Base-by-base conservation (phyloP, 2,888 invertebrate species). In the Sycophila texana region DNA sequence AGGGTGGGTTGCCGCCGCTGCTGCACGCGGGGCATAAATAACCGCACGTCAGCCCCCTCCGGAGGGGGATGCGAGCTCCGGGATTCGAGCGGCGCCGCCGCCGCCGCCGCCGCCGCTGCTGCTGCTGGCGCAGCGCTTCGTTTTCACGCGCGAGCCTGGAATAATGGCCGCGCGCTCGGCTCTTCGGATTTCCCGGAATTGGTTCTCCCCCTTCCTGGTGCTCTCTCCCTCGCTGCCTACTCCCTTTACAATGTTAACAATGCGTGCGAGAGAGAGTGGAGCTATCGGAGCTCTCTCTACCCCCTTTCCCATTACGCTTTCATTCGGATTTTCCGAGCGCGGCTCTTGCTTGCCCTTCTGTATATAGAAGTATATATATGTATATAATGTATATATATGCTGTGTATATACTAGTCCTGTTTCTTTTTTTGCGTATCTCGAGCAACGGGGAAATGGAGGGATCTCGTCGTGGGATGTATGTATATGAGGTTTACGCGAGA, bases 21-120 rank as follows among this genome's bases (percentile, higher is more conserved):
- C 22, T 60, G 14, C 84, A 82, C 83, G 75, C 76, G 82, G 83
- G 84, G 63, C 87, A 87, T 87, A 87, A 87, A 87, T 87, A 87
- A 87, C 84, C 83, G 81, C 83, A 74, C 83, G 85, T 85, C 85
- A 82, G 82, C 83, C 80, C 77, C 79, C 81, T 53, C 72, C 68
- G 65, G 53, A 14, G 60, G 75, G 79, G 79, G 79, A 60, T 75
- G 79, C 75, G 71, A 61, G 77, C 20, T 78, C 73, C 77, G 77
- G 77, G 77, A 51, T 81, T 74, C 57, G 80, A 76, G 82, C 78
- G 81, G 57, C 70, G 18, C 65, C 70, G 57, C 79, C 66, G 72
- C 73, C 16, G 26, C 68, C 12, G 68, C 55, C n/a, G 68, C 26
- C 18, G 61, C 68, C 12, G 68, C 55, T 13, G 68, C 26, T 16